These are phyloP conservation scores for Gymnocheta viridis DNA, from an alignment of 2,888 invertebrate genomes.

Conservation along the genomic window DNA sequence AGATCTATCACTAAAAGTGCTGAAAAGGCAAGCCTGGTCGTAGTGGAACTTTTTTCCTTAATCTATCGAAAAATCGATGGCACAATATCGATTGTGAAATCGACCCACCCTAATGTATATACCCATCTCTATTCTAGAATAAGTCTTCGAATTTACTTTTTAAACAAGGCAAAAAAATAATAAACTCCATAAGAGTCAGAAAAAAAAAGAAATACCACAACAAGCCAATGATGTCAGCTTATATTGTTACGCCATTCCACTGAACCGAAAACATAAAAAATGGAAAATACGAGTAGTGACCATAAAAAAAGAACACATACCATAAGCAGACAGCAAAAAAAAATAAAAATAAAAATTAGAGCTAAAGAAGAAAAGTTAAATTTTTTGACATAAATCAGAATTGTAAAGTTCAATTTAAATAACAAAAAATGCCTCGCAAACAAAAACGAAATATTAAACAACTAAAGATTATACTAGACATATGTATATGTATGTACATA, in stretches of 20 bases:
- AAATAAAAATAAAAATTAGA: background rate
- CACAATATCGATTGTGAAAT: no score
- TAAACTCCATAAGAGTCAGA: background rate
- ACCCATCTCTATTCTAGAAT: no score
- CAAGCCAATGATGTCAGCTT: constrained; percentile 45
- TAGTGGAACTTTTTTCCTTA: no score
- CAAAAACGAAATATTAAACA: background rate
- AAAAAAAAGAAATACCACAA: background rate
- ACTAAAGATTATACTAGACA: background rate
- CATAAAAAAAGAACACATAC: constrained; percentile 6
- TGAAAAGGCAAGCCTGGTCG: no score
- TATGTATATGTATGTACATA: no score
- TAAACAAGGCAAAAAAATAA: background rate
- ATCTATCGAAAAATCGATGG: no score
- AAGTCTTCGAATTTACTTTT: background rate
- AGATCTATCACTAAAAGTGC: no score
- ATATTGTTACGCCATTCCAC: constrained; percentile 17
- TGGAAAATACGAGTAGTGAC: constrained; percentile 22
- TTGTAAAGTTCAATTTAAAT: constrained; percentile 34
- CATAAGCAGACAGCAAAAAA: background rate
- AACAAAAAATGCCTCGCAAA: background rate
- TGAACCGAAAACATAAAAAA: background rate
- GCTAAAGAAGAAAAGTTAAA: constrained; percentile 6
- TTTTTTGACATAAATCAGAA: constrained; percentile 49
- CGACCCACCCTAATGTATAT: no score